A percentile compares a stretch with the other conserved stretches of the same genome.
These are phyloP conservation scores for Acrobasis repandana DNA, from an alignment of 2,888 invertebrate genomes.

Conservation along the genomic window DNA sequence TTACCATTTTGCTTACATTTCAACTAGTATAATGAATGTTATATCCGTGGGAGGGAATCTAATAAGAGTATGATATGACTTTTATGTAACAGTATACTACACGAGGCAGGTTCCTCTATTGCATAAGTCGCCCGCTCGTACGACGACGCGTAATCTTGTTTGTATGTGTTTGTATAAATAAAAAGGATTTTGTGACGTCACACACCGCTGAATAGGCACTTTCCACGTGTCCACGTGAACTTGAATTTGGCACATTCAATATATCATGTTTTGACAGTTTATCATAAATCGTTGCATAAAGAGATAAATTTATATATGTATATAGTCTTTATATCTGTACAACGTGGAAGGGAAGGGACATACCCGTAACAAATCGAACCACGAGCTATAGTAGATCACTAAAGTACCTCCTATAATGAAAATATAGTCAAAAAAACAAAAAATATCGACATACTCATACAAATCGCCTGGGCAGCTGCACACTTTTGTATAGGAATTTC, in stretches of 20 bases:
- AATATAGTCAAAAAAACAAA: no score
- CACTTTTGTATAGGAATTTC: no score
- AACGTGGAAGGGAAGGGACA: no score
- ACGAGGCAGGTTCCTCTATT: conserved; percentile 10
- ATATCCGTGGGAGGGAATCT: background rate
- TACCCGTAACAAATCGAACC: no score
- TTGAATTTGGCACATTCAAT: background rate
- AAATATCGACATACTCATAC: no score
- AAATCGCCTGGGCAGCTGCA: no score
- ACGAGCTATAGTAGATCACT: no score
- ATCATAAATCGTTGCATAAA: no score
- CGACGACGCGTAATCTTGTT: conserved; percentile 9
- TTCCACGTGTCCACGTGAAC: background rate
- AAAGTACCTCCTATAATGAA: no score
- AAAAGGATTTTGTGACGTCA: conserved; percentile 9
- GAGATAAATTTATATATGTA: no score
- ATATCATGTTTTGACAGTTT: background rate
- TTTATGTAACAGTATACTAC: conserved; percentile 4
- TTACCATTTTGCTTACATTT: background rate
- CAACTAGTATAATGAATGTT: background rate
- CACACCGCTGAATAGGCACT: background rate
- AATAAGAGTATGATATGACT: background rate
- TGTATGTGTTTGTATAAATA: conserved; percentile 1
- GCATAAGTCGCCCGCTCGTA: conserved; percentile 1
- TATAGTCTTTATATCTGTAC: no score